phyloP scores from a whole-genome alignment of 2,888 invertebrate species.

The Drosophila nigricruria region DNA sequence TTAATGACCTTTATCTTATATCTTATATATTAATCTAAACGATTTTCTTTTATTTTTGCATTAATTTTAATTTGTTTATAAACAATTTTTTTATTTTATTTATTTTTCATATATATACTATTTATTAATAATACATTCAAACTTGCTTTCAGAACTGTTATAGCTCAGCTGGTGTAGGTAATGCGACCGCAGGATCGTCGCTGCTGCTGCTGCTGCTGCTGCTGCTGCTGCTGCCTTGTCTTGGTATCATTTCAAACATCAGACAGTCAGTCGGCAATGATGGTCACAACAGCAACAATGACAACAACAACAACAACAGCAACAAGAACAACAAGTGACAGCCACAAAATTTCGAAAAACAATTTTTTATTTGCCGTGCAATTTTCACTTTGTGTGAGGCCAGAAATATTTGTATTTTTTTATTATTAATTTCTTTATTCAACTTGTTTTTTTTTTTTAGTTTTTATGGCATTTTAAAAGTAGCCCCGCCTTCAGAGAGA shows the following conservation, averaged over 20 bases:
- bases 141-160: neutral
- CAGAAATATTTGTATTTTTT: constrained; percentile 39
- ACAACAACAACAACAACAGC: constrained; percentile 24
- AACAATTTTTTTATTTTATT: neutral
- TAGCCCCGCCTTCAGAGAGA: constrained; percentile 23
- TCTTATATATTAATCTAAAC: too few species aligned
- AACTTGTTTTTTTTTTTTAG: constrained; percentile 55
- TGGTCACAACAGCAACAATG: constrained; percentile 53
- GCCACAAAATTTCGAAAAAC: constrained; percentile 70
- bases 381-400: constrained; percentile 68
- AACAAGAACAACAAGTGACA: constrained; percentile 29
- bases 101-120: neutral
- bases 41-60: too few species aligned
- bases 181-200: constrained; percentile 28
- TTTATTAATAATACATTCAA: neutral
- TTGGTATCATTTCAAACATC: constrained; percentile 65
- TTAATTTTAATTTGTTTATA: neutral
- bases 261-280: constrained; percentile 61
- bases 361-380: constrained; percentile 64
- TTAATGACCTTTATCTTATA: too few species aligned
- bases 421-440: constrained; percentile 41
- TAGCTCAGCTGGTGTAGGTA: constrained; percentile 19
- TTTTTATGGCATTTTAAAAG: constrained; percentile 75
- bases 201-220: constrained; percentile 31
- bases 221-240: constrained; percentile 45